Evolutionary conservation across 2,888 invertebrate species (phyloP), one percentile per base, ranked within the genome.

Genomic region (Isotomurus palustris): DNA sequence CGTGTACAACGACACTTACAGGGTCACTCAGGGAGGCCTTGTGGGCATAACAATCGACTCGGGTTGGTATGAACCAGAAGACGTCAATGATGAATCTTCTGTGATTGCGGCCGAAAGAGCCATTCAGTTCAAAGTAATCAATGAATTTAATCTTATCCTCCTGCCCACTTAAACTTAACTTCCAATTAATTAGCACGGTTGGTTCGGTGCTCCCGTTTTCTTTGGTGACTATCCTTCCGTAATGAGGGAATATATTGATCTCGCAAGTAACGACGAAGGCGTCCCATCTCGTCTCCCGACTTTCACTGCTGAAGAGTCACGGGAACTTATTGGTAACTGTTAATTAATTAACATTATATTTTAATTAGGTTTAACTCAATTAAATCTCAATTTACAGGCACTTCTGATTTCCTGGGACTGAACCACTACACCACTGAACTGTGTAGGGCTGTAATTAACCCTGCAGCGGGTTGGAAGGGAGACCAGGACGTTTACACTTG

Each of bases 11-110:
- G 40, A 25, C 10, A 27, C 10, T 4, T 51, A 40, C 28, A 29
- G 32, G 17, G n/a, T 40, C 6, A 17, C 12, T 5, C 51, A 51
- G 24, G 4, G 27, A 22, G 51, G 51, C n/a, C 29, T 14, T 3
- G 27, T 47, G 8, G 61, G 61, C 35, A 62, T 58, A 10, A 62
- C 62, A n/a, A 28, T 62, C 6, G 62, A 62, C 29, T 55, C 48
- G 24, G 55, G 55, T 8, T 62, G 58, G 58, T 58, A 51, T 14
- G 58, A 62, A 35, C 58, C 58, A 1, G 47, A 29, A 12, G 36
- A 52, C 36, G 28, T 41, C 6, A 28, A 21, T 19, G 41, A 58
- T 32, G 24, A 36, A 17, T 14, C 35, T 17, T 45, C 55, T 43
- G 55, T 55, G 1, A 53, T 38, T 17, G 58, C 62, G 14, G 48